Conservation (phyloP, 2,113 vertebrate species). For the Pristiophorus japonicus region DNA sequence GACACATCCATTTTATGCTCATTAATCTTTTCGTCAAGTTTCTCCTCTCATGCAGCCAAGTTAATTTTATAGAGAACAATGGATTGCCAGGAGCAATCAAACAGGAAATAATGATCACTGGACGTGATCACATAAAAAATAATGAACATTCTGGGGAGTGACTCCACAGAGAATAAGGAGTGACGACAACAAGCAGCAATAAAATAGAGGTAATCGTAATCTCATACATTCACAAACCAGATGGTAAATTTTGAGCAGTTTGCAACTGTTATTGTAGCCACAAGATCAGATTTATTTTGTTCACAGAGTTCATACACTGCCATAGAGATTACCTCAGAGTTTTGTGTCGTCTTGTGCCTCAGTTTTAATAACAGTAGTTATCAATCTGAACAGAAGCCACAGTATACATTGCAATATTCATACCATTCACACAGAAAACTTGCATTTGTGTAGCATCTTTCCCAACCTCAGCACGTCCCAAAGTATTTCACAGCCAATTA, state of each 20-base stretch:
- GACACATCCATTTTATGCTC: neutral
- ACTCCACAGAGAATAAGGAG: neutral
- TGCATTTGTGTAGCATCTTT: neutral
- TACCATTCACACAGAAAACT: neutral
- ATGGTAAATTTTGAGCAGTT: too few species aligned
- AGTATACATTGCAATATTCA: neutral
- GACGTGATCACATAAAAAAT: neutral
- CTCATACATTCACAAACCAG: neutral
- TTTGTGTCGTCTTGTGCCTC: too few species aligned
- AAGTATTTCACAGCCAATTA: too few species aligned
- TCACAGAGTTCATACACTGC: neutral
- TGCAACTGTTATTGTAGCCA: neutral
- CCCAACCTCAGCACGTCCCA: neutral
- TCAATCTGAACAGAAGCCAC: neutral
- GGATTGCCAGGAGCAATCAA: neutral
- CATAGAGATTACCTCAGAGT: neutral
- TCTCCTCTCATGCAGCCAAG: neutral
- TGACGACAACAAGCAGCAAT: neutral
- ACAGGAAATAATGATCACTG: neutral
- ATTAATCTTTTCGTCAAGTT: neutral
- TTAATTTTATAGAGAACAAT: neutral
- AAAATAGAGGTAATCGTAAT: neutral
- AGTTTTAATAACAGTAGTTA: too few species aligned
- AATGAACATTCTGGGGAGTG: neutral
- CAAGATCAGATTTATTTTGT: neutral